Conservation (phyloP, 37 sponge, comb jelly and placozoan species). For the Spongilla lacustris region DNA sequence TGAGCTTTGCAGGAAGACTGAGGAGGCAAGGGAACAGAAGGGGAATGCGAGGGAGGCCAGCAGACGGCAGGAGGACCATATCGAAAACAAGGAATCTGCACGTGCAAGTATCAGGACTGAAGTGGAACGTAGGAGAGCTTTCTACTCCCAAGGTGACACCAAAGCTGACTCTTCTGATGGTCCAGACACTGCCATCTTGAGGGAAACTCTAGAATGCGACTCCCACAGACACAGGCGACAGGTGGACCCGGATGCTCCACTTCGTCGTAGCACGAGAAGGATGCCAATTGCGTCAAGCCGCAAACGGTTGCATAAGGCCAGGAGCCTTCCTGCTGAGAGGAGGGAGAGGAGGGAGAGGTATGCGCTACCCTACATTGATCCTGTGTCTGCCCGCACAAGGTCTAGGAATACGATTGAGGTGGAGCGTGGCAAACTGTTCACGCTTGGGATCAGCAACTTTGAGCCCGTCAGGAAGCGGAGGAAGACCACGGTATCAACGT, state of each 20-base stretch:
- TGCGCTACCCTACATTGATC: slow-evolving; percentile 41
- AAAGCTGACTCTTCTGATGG: too few species aligned
- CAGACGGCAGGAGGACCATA: too few species aligned
- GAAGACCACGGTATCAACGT: neutral
- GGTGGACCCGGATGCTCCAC: slow-evolving; percentile 7
- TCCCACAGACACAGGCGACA: too few species aligned
- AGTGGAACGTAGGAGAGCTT: too few species aligned
- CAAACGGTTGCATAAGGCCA: slow-evolving; percentile 3
- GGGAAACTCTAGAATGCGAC: too few species aligned
- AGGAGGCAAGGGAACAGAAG: too few species aligned
- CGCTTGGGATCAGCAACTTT: slow-evolving; percentile 60
- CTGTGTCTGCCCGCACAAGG: slow-evolving; percentile 70
- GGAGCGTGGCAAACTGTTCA: slow-evolving; percentile 55
- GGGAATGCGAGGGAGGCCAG: too few species aligned
- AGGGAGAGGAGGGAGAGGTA: slow-evolving; percentile 1
- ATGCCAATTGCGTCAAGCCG: slow-evolving; percentile 30
- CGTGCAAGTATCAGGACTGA: too few species aligned
- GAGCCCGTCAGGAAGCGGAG: slow-evolving; percentile 30
- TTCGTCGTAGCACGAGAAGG: slow-evolving; percentile 53
- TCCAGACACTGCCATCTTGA: too few species aligned
- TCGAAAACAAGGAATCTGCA: too few species aligned
- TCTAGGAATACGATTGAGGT: slow-evolving; percentile 53
- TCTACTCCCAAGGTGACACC: too few species aligned
- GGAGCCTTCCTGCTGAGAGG: neutral
- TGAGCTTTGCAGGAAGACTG: too few species aligned